These are phyloP conservation scores for Cyclopterus lumpus DNA, from an alignment of 2,797 vertebrate species.

Conservation along the genomic window DNA sequence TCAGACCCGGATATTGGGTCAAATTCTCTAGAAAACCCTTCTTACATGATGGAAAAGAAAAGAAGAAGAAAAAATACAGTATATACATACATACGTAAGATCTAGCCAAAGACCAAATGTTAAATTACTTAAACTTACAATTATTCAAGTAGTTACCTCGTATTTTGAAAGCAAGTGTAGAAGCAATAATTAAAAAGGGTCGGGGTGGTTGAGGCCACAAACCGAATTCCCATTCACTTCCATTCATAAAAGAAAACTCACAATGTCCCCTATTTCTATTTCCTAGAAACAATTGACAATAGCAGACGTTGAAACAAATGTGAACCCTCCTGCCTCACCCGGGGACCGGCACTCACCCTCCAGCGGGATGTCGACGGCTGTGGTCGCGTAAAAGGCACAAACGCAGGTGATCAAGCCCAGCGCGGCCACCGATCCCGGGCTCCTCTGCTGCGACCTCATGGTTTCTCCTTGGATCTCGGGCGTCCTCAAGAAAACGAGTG, in stretches of 20 bases:
- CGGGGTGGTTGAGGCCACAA: too few relatives aligned
- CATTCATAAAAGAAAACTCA: not conserved
- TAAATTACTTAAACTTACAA: not conserved
- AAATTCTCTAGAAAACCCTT: not conserved
- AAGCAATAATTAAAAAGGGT: not conserved
- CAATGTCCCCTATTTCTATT: not conserved
- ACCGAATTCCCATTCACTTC: too few relatives aligned
- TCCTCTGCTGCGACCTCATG: conserved; percentile 77
- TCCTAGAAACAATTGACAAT: not conserved
- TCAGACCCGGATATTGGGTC: too few relatives aligned
- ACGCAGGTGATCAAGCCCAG: conserved; percentile 65
- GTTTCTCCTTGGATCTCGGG: conserved; percentile 54
- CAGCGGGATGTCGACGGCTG: conserved; percentile 82
- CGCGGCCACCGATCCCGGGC: conserved; percentile 48
- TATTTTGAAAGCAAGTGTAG: not conserved
- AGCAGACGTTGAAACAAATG: not conserved
- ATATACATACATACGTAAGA: not conserved
- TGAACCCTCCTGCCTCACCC: not conserved
- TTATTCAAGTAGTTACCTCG: not conserved
- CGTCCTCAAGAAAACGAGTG: conserved; percentile 57
- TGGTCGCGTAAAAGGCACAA: conserved; percentile 67
- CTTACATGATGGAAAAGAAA: not conserved
- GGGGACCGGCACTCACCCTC: conserved; percentile 78
- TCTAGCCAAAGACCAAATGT: not conserved
- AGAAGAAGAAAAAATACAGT: too few relatives aligned